These are phyloP conservation scores for Lophotriccus pileatus DNA, from an alignment of 2,797 vertebrate genomes.

Conservation along the genomic window DNA sequence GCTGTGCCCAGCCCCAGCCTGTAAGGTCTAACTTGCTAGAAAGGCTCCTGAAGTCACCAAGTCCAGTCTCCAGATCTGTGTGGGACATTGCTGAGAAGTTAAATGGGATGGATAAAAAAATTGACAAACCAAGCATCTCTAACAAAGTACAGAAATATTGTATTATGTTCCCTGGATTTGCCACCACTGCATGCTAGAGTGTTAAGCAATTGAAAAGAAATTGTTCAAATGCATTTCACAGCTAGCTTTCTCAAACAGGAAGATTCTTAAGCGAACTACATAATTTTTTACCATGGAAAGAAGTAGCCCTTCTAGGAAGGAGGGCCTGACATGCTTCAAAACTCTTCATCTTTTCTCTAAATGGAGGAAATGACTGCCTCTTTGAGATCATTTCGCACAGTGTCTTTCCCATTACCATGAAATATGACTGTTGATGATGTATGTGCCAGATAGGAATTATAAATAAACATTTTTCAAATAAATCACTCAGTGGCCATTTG, in stretches of 20 bases:
- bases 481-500: background rate
- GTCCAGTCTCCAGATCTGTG: background rate
- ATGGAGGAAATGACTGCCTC: background rate
- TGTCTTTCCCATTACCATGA: background rate
- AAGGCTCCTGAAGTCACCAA: background rate
- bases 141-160: background rate
- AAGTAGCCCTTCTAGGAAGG: background rate
- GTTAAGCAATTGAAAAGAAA: background rate
- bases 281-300: background rate
- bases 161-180: background rate
- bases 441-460: background rate
- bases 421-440: background rate
- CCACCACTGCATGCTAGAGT: background rate
- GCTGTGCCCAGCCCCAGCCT: background rate
- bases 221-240: background rate
- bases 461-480: constrained; percentile 23
- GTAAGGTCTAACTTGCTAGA: background rate
- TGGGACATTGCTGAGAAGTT: background rate
- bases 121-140: background rate
- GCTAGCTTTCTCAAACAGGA: background rate
- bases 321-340: background rate
- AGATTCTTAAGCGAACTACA: background rate
- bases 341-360: background rate
- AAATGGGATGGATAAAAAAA: background rate
- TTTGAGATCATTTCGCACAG: background rate